phyloP scores from a whole-genome alignment of 1,140 invertebrate genomes.

The Drosophila littoralis region DNA sequence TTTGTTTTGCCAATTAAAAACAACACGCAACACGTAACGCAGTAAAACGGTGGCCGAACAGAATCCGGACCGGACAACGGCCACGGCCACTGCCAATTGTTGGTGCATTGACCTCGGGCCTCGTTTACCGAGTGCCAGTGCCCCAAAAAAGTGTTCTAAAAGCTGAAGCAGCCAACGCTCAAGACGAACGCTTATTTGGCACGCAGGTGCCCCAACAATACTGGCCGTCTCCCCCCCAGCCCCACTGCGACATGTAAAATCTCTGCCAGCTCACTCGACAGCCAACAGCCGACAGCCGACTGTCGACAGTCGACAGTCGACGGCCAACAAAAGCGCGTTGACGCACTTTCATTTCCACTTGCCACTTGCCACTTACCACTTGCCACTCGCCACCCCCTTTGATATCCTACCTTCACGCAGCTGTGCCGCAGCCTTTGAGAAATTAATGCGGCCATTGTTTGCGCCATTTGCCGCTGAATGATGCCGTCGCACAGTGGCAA shows the following conservation, averaged over 20 bases:
- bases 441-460: constrained; percentile 53
- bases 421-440: constrained; percentile 54
- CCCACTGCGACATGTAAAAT: constrained; percentile 38
- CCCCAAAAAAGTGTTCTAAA: constrained; percentile 37
- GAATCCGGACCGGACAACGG: constrained; percentile 5
- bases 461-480: constrained; percentile 33
- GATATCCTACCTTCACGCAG: constrained; percentile 18
- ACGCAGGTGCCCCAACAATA: constrained; percentile 59
- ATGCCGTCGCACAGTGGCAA: constrained; percentile 37
- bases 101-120: constrained; percentile 59
- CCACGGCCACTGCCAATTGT: constrained; percentile 39
- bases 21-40: constrained; percentile 49
- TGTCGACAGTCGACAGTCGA: constrained; percentile 39
- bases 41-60: not conserved
- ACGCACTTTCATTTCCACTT: constrained; percentile 32
- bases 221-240: too few species aligned
- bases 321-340: constrained; percentile 53
- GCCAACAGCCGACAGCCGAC: constrained; percentile 40
- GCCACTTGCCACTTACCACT: not conserved
- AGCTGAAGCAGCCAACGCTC: not conserved
- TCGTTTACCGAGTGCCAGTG: not conserved
- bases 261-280: constrained; percentile 42
- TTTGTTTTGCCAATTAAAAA: constrained; percentile 75
- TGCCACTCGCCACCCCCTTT: not conserved
- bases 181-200: constrained; percentile 55